A percentile compares a stretch with the other conserved stretches of the same genome.
Evolutionary conservation across 2,113 vertebrate genomes (phyloP).

Genomic region (Lophius piscatorius): DNA sequence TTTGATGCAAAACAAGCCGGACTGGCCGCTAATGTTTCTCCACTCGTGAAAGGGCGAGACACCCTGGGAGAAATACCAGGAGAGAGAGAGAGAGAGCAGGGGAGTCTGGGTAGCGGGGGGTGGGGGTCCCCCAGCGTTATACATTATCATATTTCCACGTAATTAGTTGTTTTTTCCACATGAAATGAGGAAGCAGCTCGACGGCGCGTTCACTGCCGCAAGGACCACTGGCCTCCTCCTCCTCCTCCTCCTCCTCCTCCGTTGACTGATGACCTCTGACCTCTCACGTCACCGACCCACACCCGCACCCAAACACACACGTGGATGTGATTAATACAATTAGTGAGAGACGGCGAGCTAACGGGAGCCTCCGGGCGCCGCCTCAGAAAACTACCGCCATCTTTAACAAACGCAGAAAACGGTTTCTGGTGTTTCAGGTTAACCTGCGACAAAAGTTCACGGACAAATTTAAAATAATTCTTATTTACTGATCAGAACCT

Average conservation of each 20-base stretch:
- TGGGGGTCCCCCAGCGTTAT: conserved; percentile 83
- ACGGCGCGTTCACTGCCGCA: conserved; percentile 87
- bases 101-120: conserved; percentile 43
- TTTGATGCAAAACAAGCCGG: conserved; percentile 89
- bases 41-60: conserved; percentile 94
- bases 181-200: conserved; percentile 96
- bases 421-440: too few relatives aligned
- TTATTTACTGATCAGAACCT: too few relatives aligned
- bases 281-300: conserved; percentile 4
- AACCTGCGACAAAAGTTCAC: too few relatives aligned
- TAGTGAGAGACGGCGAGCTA: conserved; percentile 11
- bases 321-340: conserved; percentile 28
- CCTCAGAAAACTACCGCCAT: conserved; percentile 5
- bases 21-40: conserved; percentile 91
- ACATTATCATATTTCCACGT: conserved; percentile 99
- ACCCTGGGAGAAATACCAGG: conserved; percentile 97
- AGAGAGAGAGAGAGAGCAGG: conserved; percentile 46
- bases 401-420: too few relatives aligned
- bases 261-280: conserved; percentile 27
- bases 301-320: conserved; percentile 7
- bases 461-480: too few relatives aligned
- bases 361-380: conserved; percentile 1
- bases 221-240: conserved; percentile 74
- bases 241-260: conserved; percentile 24
- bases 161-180: conserved; percentile 99